Percentiles rank a stretch among this genome's conserved stretches.
Evolutionary conservation across 2,113 vertebrate genomes (phyloP).

Genomic region (Marmota monax): DNA sequence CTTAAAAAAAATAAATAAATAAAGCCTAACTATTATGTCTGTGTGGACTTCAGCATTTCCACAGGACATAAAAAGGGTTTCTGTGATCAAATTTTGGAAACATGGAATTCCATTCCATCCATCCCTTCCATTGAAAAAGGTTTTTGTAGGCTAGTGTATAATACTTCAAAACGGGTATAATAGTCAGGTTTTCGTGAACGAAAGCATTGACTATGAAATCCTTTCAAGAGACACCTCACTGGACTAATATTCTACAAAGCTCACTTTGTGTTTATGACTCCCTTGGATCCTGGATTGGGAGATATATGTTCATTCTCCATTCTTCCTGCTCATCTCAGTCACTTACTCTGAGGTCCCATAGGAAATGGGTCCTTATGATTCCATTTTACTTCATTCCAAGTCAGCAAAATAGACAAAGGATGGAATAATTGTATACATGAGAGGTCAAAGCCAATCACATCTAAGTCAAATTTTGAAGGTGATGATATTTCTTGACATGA

Average conservation of each 20-base stretch:
- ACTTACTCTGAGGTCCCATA: background rate
- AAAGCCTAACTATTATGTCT: background rate
- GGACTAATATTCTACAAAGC: background rate
- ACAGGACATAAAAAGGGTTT: background rate
- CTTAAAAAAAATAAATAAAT: background rate
- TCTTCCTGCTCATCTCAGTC: background rate
- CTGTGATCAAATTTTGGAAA: conserved; percentile 32
- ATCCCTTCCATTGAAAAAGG: background rate
- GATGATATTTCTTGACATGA: background rate
- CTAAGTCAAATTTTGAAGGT: background rate
- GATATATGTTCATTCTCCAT: background rate
- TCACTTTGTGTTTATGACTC: background rate
- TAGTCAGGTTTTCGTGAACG: background rate
- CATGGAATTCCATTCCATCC: background rate
- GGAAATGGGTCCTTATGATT: background rate
- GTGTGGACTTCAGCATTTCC: background rate
- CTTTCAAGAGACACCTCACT: background rate
- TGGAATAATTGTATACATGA: background rate
- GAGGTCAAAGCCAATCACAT: background rate
- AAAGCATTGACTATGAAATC: background rate
- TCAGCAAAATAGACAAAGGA: conserved; percentile 14
- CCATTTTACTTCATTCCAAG: background rate
- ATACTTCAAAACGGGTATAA: background rate
- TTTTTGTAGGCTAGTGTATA: background rate
- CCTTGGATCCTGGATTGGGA: background rate